Conservation (phyloP, 2,888 invertebrate species). For the Imbricaverruca yamaguchii region DNA sequence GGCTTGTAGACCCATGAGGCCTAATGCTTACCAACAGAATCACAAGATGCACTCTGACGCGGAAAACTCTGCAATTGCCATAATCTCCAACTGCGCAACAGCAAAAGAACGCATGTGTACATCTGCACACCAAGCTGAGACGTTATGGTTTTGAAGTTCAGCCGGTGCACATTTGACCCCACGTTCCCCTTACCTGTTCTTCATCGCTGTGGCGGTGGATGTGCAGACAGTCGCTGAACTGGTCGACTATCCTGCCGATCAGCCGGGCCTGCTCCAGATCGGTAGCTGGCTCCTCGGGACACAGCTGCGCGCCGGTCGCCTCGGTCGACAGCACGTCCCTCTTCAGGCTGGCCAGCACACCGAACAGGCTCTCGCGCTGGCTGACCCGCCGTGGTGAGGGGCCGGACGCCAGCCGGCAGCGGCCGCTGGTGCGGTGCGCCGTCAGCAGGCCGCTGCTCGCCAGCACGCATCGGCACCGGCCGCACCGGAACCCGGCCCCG, state of each 20-base stretch:
- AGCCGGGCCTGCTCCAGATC: not conserved
- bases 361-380: not conserved
- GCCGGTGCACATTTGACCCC: too few relatives aligned
- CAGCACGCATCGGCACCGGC: not conserved
- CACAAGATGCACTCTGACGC: too few relatives aligned
- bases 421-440: not conserved
- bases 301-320: not conserved
- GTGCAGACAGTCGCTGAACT: not conserved
- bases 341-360: not conserved
- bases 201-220: not conserved
- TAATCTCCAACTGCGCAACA: too few relatives aligned
- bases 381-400: not conserved
- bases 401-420: not conserved
- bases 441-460: not conserved
- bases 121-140: too few relatives aligned
- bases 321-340: not conserved
- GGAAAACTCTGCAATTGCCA: too few relatives aligned
- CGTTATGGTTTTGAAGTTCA: too few relatives aligned
- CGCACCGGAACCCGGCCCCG: not conserved
- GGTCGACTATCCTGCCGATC: not conserved
- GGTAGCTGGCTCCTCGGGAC: not conserved
- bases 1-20: too few relatives aligned
- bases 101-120: too few relatives aligned
- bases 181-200: not conserved
- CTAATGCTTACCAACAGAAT: too few relatives aligned